A percentile compares a stretch with the other conserved stretches of the same genome.
phyloP scores from a whole-genome alignment of 2,888 invertebrate genomes.

The Pachymerium ferrugineum region DNA sequence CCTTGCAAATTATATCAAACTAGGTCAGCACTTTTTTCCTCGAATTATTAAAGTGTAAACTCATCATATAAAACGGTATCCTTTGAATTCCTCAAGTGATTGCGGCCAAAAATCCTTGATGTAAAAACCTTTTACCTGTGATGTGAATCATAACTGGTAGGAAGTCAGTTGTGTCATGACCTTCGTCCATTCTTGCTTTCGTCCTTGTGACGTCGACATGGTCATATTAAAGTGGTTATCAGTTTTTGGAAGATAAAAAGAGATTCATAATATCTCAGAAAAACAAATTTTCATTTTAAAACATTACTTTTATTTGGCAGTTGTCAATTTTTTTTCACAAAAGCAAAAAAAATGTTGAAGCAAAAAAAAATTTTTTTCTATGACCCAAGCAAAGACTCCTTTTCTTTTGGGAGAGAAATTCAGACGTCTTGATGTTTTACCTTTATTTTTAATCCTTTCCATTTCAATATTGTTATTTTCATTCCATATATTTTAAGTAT shows the following conservation, averaged over 20 bases:
- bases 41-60: not conserved
- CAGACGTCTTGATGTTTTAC: not conserved
- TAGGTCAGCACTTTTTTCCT: not conserved
- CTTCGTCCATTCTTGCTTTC: constrained; percentile 9
- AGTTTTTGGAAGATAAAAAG: no score
- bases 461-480: not conserved
- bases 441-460: constrained; percentile 7
- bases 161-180: constrained; percentile 17
- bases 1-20: not conserved
- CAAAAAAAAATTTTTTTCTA: not conserved
- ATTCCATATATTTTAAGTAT: not conserved
- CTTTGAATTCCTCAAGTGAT: not conserved
- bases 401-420: constrained; percentile 12
- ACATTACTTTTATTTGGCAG: constrained; percentile 20
- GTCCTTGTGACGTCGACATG: constrained; percentile 1
- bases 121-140: not conserved
- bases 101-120: not conserved
- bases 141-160: constrained; percentile 2
- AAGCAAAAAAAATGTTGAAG: constrained; percentile 27
- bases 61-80: not conserved
- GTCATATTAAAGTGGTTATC: not conserved
- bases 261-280: no score
- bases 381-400: constrained; percentile 16
- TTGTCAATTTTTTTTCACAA: constrained; percentile 24
- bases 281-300: constrained; percentile 6